Evolutionary conservation across 2,113 vertebrate genomes (phyloP), one percentile per base, ranked within the genome.

Genomic region (Gobiocypris rarus): DNA sequence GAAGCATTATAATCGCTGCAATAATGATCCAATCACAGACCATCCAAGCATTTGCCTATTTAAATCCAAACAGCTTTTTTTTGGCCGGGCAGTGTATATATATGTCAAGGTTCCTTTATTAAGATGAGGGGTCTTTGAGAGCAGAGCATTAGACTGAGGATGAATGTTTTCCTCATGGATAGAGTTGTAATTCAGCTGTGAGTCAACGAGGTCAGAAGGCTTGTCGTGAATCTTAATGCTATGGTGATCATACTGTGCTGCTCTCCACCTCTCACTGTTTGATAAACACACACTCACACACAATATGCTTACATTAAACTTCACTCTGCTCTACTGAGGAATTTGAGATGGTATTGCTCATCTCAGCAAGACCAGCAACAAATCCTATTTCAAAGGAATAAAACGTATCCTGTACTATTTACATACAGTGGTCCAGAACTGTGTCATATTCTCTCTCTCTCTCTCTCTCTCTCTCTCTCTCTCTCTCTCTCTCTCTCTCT

Each of bases 321-420:
- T 1, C 0, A n/a, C 17, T 58, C 26, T 0, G 0, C 50, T 52
- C 50, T 52, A 5, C 14, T 48, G 43, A 70, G 73, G 75, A 86
- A 83, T 83, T 56, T 71, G 75, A 74, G 43, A 9, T 54, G 41
- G 76, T 75, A 14, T 28, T n/a, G 13, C 65, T 71, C 11, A 22
- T 34, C 17, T 11, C 77, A 65, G 59, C 59, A n/a, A 31, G 78
- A 81, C 34, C 9, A 67, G 38, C 31, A 75, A 26, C 38, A 15
- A 65, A 41, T 61, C 14, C 14, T 31, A 11, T 26, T 79, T 79
- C 9, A 79, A 79, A 79, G 34, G 15, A 9, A 63, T 31, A 43
- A 81, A 65, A 69, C 3, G 1, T 67, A 28, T 63, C 13, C 41
- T 61, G 34, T 79, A 28, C n/a, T 79, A 22, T 69, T 81, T 67